Conservation (phyloP, 2,113 vertebrate genomes). For the Prolemur simus region DNA sequence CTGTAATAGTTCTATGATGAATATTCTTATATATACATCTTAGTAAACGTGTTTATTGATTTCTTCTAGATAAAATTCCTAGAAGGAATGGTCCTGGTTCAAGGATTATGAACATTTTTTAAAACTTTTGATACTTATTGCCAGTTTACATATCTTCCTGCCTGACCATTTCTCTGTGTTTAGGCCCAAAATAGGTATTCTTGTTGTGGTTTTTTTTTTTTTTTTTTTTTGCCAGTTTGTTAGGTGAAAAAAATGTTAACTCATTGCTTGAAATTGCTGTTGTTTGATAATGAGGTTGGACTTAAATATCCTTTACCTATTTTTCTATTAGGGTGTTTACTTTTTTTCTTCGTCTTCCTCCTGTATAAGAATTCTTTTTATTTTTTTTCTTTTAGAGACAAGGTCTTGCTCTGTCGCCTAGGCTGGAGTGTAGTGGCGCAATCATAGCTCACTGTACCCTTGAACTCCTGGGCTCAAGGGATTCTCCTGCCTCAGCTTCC, state of each 20-base stretch:
- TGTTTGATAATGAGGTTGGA: neutral
- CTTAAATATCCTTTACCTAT: neutral
- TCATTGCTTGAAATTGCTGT: constrained; percentile 14
- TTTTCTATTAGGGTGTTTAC: neutral
- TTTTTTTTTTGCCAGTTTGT: neutral
- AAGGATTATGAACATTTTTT: neutral
- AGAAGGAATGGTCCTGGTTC: neutral
- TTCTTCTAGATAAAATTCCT: constrained; percentile 35
- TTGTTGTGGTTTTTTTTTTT: neutral
- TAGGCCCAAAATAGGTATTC: neutral
- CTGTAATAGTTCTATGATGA: neutral
- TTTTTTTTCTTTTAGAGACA: no score
- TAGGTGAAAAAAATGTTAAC: neutral
- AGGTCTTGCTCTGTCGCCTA: no score
- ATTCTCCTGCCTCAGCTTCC: no score
- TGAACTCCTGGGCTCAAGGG: no score
- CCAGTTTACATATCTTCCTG: neutral
- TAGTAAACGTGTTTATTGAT: neutral
- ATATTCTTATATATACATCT: neutral
- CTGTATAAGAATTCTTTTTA: no score
- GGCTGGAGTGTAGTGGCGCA: no score
- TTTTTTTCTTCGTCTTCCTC: neutral
- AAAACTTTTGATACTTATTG: neutral
- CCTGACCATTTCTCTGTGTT: constrained; percentile 10
- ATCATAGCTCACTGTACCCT: no score